These are phyloP conservation scores for Polyommatus iphigenia DNA, from an alignment of 2,888 invertebrate genomes.

Conservation along the genomic window DNA sequence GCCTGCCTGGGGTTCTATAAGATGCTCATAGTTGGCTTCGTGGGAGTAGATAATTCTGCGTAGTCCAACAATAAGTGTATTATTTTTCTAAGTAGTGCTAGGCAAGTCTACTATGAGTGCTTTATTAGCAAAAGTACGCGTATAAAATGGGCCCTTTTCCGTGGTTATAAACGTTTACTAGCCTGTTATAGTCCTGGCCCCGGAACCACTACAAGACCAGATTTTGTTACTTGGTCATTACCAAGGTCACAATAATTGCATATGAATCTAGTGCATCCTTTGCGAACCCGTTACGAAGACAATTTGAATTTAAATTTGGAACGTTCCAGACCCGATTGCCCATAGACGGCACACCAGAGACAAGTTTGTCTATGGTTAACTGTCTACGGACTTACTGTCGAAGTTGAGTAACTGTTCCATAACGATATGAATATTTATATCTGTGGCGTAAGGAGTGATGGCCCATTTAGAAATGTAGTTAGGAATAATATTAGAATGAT, in stretches of 20 bases:
- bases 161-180: too few species aligned
- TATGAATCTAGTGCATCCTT: conserved; percentile 13
- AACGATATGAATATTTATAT: conserved; percentile 8
- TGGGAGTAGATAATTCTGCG: too few species aligned
- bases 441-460: not conserved
- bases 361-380: conserved; percentile 3
- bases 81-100: too few species aligned
- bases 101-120: too few species aligned
- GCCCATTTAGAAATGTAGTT: not conserved
- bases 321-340: conserved; percentile 10
- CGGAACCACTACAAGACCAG: too few species aligned
- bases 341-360: conserved; percentile 21
- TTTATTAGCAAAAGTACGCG: too few species aligned
- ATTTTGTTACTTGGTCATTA: too few species aligned
- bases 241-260: not conserved
- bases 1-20: too few species aligned
- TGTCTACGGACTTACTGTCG: conserved; percentile 13
- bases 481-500: not conserved
- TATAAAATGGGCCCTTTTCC: too few species aligned
- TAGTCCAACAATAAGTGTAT: too few species aligned
- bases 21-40: too few species aligned
- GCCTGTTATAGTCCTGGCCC: too few species aligned
- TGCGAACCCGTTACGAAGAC: conserved; percentile 10
- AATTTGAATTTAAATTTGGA: conserved; percentile 20
- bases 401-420: conserved; percentile 3